Conservation (phyloP, 2,797 vertebrate genomes). For the Clarias fuscus region DNA sequence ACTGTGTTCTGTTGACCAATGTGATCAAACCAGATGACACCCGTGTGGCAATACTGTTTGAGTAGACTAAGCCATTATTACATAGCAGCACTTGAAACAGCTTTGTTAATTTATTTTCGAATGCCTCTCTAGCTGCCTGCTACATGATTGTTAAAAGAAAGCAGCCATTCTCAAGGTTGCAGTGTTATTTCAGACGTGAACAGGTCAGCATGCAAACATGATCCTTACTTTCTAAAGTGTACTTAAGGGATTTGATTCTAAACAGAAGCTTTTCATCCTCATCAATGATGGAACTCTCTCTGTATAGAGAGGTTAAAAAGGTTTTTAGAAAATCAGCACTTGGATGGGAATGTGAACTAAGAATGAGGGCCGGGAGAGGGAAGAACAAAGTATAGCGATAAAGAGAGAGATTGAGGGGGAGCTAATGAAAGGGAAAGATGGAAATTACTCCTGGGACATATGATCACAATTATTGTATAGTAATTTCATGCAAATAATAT, state of each 20-base stretch:
- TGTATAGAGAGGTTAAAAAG: conserved; percentile 62
- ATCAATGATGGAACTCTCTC: conserved; percentile 67
- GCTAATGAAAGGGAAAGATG: background rate
- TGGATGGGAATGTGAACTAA: conserved; percentile 51
- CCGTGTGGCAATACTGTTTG: background rate
- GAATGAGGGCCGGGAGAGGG: background rate
- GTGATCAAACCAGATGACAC: conserved; percentile 21
- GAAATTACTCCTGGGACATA: conserved; percentile 1
- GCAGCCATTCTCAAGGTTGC: conserved; percentile 53
- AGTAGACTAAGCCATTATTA: conserved; percentile 19
- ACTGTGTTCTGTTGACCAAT: conserved; percentile 24
- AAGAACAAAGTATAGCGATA: background rate
- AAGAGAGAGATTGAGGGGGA: background rate
- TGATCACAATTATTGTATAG: background rate
- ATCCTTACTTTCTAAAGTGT: conserved; percentile 66
- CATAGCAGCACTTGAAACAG: background rate
- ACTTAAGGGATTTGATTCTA: conserved; percentile 65
- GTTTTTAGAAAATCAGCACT: conserved; percentile 56
- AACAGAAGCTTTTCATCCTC: conserved; percentile 63
- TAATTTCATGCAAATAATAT: background rate
- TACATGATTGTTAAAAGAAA: conserved; percentile 30
- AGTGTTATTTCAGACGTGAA: conserved; percentile 65
- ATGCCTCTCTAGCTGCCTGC: background rate
- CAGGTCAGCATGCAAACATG: conserved; percentile 68
- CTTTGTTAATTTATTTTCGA: conserved; percentile 5